Conservation (phyloP, 2,888 invertebrate species). For the Tortrix viridana region DNA sequence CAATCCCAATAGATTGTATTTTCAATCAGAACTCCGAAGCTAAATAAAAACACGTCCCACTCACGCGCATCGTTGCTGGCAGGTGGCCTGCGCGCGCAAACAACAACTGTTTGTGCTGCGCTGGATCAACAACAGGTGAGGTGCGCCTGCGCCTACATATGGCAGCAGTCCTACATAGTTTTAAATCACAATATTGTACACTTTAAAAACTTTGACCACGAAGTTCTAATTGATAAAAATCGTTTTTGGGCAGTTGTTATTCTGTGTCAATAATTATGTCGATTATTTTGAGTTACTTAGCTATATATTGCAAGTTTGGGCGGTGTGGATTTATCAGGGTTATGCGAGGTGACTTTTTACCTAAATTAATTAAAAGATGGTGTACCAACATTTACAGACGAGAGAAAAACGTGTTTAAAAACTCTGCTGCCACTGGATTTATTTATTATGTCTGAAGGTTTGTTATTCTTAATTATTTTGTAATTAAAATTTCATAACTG, state of each 20-base stretch:
- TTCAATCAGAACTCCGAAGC: conserved; percentile 17
- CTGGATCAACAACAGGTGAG: conserved; percentile 33
- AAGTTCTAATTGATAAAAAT: no score
- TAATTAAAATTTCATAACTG: no score
- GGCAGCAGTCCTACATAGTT: not conserved
- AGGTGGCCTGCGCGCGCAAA: conserved; percentile 39
- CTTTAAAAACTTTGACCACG: no score
- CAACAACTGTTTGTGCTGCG: conserved; percentile 38
- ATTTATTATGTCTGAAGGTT: no score
- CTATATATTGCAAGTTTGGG: not conserved
- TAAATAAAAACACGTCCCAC: conserved; percentile 23
- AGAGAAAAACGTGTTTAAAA: no score
- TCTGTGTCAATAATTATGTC: not conserved
- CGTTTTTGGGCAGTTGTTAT: no score
- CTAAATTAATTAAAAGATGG: no score
- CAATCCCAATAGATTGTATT: not conserved
- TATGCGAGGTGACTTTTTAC: not conserved
- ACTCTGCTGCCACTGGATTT: no score
- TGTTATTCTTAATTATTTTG: no score
- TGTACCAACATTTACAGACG: no score
- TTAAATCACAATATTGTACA: no score
- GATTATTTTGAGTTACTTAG: not conserved
- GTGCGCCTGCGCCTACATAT: conserved; percentile 19
- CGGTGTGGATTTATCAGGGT: not conserved
- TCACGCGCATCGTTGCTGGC: conserved; percentile 31